Conservation (phyloP, 1,140 invertebrate genomes). For the Physella acuta region DNA sequence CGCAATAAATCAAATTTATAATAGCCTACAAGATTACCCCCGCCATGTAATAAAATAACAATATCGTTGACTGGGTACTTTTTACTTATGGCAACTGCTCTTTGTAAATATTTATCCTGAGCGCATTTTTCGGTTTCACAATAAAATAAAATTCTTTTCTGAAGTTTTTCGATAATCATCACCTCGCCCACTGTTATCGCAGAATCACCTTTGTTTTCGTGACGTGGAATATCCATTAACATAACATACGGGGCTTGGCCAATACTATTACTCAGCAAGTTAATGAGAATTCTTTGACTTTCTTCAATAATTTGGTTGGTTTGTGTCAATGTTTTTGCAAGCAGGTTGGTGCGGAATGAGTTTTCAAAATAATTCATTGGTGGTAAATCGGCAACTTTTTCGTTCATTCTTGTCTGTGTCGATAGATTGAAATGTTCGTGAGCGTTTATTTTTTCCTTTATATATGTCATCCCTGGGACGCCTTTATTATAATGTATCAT, state of each 20-base stretch:
- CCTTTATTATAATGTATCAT: no score
- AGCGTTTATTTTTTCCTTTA: no score
- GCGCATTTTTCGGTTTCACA: constrained; percentile 25
- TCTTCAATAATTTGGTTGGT: constrained; percentile 29
- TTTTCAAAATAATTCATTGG: no score
- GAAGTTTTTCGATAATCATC: constrained; percentile 25
- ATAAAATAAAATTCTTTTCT: constrained; percentile 29
- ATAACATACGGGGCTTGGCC: constrained; percentile 26
- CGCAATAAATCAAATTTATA: constrained; percentile 1
- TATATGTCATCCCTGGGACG: no score
- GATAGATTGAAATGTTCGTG: no score
- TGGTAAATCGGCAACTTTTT: no score
- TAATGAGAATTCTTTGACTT: constrained; percentile 27
- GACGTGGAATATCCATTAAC: constrained; percentile 29
- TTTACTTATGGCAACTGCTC: constrained; percentile 3
- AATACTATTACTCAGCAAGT: constrained; percentile 20
- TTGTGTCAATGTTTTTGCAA: constrained; percentile 19
- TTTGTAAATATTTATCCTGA: background rate
- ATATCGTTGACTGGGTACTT: constrained; percentile 24
- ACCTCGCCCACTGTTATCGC: constrained; percentile 34
- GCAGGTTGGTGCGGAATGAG: no score
- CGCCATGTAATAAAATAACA: constrained; percentile 32
- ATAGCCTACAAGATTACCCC: constrained; percentile 35
- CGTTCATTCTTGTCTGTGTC: no score
- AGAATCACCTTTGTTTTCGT: constrained; percentile 38